A percentile compares a stretch with the other conserved stretches of the same genome.
phyloP scores from a whole-genome alignment of 2,888 invertebrate genomes.

The Papilio elwesi region DNA sequence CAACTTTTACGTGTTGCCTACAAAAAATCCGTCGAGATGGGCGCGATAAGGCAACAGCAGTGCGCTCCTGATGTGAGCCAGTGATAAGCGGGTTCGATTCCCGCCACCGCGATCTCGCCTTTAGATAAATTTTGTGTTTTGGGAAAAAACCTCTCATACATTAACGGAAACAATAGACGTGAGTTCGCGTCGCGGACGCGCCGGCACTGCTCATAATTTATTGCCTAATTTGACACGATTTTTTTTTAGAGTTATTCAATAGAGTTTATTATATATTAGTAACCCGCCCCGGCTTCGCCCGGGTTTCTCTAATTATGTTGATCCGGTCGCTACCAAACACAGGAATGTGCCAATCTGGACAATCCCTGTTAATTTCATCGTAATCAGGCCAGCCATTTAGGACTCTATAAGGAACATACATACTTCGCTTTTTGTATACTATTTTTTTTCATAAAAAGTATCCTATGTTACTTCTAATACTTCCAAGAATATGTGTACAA shows the following conservation, averaged over 20 bases:
- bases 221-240: slow-evolving; percentile 30
- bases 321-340: too few species aligned
- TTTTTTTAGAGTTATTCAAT: not conserved
- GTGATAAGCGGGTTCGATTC: slow-evolving; percentile 76
- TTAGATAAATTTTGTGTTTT: slow-evolving; percentile 69
- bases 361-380: too few species aligned
- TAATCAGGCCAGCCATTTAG: too few species aligned
- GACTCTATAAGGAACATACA: too few species aligned
- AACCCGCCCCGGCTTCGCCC: too few species aligned
- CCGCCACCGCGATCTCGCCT: slow-evolving; percentile 64
- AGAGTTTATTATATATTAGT: too few species aligned
- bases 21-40: slow-evolving; percentile 53
- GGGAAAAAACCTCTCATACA: slow-evolving; percentile 55
- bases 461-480: too few species aligned
- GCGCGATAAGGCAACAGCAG: slow-evolving; percentile 52
- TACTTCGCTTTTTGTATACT: too few species aligned
- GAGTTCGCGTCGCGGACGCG: slow-evolving; percentile 24
- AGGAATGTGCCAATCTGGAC: too few species aligned
- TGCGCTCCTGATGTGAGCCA: slow-evolving; percentile 62
- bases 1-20: slow-evolving; percentile 49
- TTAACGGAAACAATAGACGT: slow-evolving; percentile 61
- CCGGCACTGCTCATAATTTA: slow-evolving; percentile 6
- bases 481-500: too few species aligned
- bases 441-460: too few species aligned
- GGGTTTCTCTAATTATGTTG: too few species aligned